Conservation (phyloP, 2,797 vertebrate genomes). For the Aeoliscus strigatus region DNA sequence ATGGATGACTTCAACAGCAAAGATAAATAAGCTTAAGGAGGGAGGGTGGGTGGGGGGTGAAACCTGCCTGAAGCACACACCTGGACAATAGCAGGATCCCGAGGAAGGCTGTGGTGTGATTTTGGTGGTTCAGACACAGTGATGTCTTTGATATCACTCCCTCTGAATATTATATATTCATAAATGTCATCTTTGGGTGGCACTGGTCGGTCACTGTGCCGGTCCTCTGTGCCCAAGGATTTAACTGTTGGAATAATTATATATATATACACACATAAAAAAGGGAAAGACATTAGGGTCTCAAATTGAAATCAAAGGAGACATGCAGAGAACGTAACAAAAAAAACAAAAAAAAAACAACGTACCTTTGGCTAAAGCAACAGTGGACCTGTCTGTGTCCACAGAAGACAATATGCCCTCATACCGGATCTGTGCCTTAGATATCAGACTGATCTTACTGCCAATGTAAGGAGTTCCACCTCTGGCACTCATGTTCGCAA, state of each 20-base stretch:
- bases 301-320: too few relatives aligned
- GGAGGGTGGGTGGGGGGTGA: too few relatives aligned
- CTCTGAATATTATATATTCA: constrained; percentile 96
- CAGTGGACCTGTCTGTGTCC: constrained; percentile 86
- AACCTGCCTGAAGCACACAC: constrained; percentile 51
- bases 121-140: constrained; percentile 95
- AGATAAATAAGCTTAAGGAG: background rate
- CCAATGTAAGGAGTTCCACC: constrained; percentile 81
- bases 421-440: constrained; percentile 91
- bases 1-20: constrained; percentile 54
- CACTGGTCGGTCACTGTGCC: constrained; percentile 87
- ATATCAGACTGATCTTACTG: constrained; percentile 90
- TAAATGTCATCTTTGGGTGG: constrained; percentile 91
- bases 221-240: constrained; percentile 93
- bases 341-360: background rate
- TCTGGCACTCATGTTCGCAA: constrained; percentile 75
- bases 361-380: constrained; percentile 83
- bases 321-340: too few relatives aligned
- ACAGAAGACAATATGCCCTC: constrained; percentile 88
- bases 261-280: too few relatives aligned
- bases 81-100: constrained; percentile 96
- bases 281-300: too few relatives aligned
- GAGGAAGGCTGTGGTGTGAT: constrained; percentile 84
- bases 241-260: constrained; percentile 73
- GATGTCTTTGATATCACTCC: constrained; percentile 97